A percentile compares a stretch with the other conserved stretches of the same genome.
phyloP scores from a whole-genome alignment of 2,113 vertebrate species.

The Rhombomys opimus region DNA sequence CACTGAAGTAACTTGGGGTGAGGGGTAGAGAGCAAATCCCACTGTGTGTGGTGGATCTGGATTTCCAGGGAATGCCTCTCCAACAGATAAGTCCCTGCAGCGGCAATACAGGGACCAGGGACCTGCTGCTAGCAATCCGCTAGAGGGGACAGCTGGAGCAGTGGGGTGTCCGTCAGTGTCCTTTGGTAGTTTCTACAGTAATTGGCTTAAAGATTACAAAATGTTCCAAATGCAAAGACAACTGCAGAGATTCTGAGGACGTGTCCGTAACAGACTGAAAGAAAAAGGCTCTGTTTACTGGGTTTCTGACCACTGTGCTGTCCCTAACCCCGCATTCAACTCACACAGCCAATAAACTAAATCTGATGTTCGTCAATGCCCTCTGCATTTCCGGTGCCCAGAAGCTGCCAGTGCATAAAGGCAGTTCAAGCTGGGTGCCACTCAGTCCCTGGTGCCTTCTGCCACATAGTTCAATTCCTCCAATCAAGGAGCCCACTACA shows the following conservation, averaged over 20 bases:
- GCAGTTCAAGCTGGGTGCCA: background rate
- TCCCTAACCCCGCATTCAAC: background rate
- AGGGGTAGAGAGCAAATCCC: background rate
- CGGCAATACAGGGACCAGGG: background rate
- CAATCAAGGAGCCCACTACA: background rate
- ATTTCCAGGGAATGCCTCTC: conserved; percentile 65
- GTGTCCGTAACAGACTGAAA: background rate
- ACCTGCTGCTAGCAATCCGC: background rate
- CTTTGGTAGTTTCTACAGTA: conserved; percentile 48
- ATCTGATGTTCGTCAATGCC: background rate
- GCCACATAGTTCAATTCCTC: background rate
- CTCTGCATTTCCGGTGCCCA: background rate
- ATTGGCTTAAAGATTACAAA: background rate
- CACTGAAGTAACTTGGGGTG: conserved; percentile 69
- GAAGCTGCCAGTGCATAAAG: background rate
- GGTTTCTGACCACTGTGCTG: background rate
- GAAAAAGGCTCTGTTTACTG: conserved; percentile 8
- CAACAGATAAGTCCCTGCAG: background rate
- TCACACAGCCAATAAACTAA: conserved; percentile 27
- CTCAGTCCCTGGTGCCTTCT: background rate
- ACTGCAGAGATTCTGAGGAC: conserved; percentile 54
- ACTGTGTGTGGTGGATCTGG: conserved; percentile 35
- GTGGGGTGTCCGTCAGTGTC: background rate
- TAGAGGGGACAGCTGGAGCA: conserved; percentile 37
- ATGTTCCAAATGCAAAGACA: background rate